These are phyloP conservation scores for Probosciger aterrimus DNA, from an alignment of 2,113 vertebrate genomes.

Conservation along the genomic window DNA sequence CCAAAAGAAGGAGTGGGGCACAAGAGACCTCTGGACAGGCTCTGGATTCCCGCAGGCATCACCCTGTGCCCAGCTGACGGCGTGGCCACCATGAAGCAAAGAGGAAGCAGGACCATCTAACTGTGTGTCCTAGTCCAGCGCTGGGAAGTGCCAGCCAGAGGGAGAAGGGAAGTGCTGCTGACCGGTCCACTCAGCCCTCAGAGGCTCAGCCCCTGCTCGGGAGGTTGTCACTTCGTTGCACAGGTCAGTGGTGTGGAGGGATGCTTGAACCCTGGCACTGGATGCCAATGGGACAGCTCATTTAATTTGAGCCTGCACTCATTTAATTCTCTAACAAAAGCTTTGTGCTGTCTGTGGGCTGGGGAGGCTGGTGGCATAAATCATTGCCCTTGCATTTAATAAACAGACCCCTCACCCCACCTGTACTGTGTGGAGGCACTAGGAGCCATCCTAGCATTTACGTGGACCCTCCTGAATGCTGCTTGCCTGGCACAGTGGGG, in stretches of 20 bases:
- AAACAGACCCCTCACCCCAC: rapidly evolving
- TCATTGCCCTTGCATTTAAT: rapidly evolving
- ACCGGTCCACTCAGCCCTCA: not conserved
- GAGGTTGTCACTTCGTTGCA: rapidly evolving
- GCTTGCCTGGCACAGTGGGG: not conserved
- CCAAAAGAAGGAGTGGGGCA: rapidly evolving
- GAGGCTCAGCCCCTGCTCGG: not conserved
- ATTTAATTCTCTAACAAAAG: not conserved
- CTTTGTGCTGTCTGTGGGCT: not conserved
- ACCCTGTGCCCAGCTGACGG: not conserved
- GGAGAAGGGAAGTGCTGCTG: not conserved
- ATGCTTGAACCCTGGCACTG: not conserved
- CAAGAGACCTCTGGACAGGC: rapidly evolving
- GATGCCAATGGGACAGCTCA: rapidly evolving
- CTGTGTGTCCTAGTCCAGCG: rapidly evolving
- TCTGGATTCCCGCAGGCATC: not conserved
- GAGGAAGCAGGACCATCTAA: not conserved
- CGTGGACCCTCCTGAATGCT: not conserved
- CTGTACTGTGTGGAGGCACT: not conserved
- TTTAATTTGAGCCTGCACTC: not conserved
- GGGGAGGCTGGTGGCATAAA: not conserved
- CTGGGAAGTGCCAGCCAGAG: not conserved
- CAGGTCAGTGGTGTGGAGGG: not conserved
- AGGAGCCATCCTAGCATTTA: not conserved
- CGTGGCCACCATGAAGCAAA: not conserved